Evolutionary conservation across 2,113 vertebrate genomes (phyloP).

Genomic region (Sula dactylatra): DNA sequence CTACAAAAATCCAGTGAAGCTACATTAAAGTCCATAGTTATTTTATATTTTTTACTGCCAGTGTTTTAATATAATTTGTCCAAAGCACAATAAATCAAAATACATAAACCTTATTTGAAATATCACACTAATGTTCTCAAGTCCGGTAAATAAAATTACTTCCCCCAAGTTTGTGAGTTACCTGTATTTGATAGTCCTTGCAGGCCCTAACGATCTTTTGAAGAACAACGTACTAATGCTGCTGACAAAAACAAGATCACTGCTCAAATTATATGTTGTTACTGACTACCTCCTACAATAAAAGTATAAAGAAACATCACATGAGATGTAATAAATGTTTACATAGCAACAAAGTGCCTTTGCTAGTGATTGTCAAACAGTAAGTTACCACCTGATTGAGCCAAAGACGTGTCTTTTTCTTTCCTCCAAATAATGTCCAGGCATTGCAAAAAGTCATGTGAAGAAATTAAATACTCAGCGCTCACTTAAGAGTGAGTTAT

Average conservation of each 20-base stretch:
- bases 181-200: background rate
- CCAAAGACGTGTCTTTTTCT: background rate
- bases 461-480: background rate
- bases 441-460: conserved; percentile 16
- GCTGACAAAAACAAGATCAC: background rate
- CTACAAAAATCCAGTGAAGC: background rate
- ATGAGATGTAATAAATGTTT: conserved; percentile 2
- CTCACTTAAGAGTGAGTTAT: background rate
- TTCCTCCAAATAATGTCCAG: background rate
- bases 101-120: background rate
- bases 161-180: background rate
- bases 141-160: background rate
- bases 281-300: background rate
- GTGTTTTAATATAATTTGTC: background rate
- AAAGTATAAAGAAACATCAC: background rate
- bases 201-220: background rate
- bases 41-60: background rate
- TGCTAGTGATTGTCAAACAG: background rate
- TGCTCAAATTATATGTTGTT: background rate
- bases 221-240: background rate
- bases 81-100: background rate
- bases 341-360: background rate
- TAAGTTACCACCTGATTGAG: background rate
- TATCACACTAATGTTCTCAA: background rate
- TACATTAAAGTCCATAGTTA: background rate